A percentile compares a stretch with the other conserved stretches of the same genome.
Conservation (phyloP, 2,888 invertebrate genomes). For the Apocheima hispidaria region DNA sequence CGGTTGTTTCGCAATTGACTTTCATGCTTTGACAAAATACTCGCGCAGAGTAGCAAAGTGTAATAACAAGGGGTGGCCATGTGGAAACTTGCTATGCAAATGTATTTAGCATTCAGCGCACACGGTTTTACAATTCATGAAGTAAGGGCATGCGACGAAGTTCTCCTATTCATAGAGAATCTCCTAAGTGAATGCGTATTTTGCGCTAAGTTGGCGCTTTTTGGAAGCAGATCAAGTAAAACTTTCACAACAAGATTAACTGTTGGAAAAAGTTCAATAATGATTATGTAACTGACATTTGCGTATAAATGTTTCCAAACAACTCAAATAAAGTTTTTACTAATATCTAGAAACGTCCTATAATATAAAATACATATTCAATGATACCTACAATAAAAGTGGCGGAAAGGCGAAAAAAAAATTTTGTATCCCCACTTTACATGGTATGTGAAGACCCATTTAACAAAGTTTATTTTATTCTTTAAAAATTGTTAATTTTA, state of each 20-base stretch:
- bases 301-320: too few species aligned
- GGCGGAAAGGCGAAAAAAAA: too few species aligned
- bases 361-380: too few species aligned
- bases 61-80: conserved; percentile 58
- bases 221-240: neutral
- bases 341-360: too few species aligned
- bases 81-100: conserved; percentile 49
- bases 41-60: conserved; percentile 47
- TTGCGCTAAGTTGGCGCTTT: neutral
- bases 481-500: too few species aligned
- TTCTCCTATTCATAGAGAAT: conserved; percentile 4
- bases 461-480: too few species aligned
- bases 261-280: too few species aligned
- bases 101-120: conserved; percentile 23
- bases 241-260: neutral
- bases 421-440: too few species aligned
- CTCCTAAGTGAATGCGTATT: neutral
- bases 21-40: conserved; percentile 55
- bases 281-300: too few species aligned
- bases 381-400: too few species aligned
- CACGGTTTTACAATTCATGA: conserved; percentile 20
- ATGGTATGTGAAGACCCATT: too few species aligned
- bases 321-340: too few species aligned
- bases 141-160: conserved; percentile 11
- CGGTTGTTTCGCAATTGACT: conserved; percentile 51